A percentile compares a stretch with the other conserved stretches of the same genome.
phyloP scores from a whole-genome alignment of 1,140 invertebrate genomes.

The Drosophila elegans region DNA sequence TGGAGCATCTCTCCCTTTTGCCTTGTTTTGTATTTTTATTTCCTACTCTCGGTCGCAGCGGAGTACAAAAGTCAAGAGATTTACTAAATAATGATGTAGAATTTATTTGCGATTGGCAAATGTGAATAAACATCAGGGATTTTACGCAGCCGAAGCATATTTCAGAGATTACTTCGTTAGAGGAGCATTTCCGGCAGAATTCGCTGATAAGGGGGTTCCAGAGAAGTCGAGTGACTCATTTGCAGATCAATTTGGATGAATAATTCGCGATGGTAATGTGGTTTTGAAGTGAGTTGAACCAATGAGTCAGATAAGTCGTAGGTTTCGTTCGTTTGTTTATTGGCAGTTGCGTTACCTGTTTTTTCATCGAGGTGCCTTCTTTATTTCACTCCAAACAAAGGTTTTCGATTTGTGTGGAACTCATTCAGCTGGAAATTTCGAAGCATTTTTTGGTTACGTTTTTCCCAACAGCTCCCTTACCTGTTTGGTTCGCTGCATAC shows the following conservation, averaged over 20 bases:
- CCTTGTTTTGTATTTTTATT: slow-evolving; percentile 36
- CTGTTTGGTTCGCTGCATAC: slow-evolving; percentile 6
- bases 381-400: slow-evolving; percentile 13
- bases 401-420: slow-evolving; percentile 32
- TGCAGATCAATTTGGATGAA: slow-evolving; percentile 11
- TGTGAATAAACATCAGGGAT: slow-evolving; percentile 32
- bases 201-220: slow-evolving; percentile 16
- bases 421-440: slow-evolving; percentile 39
- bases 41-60: slow-evolving; percentile 18
- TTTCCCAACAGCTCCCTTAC: slow-evolving; percentile 16
- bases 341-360: slow-evolving; percentile 19
- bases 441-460: slow-evolving; percentile 20
- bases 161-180: slow-evolving; percentile 1
- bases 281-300: slow-evolving; percentile 18
- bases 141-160: slow-evolving; percentile 13
- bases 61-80: slow-evolving; percentile 53
- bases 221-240: slow-evolving; percentile 23
- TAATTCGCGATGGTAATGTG: slow-evolving; percentile 12
- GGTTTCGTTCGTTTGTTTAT: slow-evolving; percentile 18
- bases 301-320: slow-evolving; percentile 21
- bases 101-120: slow-evolving; percentile 48
- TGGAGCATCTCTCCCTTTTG: slow-evolving; percentile 8
- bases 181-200: not conserved
- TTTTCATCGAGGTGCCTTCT: not conserved
- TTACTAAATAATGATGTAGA: slow-evolving; percentile 53